phyloP scores from a whole-genome alignment of 2,888 invertebrate species.

The Agrilus mali region DNA sequence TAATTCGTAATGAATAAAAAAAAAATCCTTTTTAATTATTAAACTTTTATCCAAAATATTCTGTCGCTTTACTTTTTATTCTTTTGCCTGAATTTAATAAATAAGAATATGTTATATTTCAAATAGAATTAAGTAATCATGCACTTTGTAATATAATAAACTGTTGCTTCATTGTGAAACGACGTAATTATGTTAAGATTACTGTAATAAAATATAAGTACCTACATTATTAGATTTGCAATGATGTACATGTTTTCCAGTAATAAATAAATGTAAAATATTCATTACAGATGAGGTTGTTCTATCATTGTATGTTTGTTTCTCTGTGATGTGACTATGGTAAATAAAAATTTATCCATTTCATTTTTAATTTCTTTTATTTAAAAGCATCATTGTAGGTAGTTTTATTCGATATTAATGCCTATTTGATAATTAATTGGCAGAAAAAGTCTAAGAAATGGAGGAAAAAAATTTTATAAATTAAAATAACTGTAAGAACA shows the following conservation, averaged over 20 bases:
- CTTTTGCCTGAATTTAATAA: no score
- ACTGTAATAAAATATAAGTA: conserved; percentile 21
- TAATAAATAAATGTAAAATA: conserved; percentile 32
- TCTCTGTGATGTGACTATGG: conserved; percentile 37
- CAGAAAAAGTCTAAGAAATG: no score
- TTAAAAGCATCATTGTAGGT: neutral
- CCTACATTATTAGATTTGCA: conserved; percentile 24
- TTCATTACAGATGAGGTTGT: conserved; percentile 30
- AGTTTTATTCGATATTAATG: neutral
- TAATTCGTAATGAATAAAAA: no score
- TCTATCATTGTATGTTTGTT: conserved; percentile 35
- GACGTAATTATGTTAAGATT: conserved; percentile 25
- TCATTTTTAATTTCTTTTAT: conserved; percentile 12
- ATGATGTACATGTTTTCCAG: conserved; percentile 33
- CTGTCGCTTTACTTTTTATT: no score
- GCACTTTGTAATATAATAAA: conserved; percentile 21
- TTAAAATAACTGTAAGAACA: no score
- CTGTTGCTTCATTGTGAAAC: conserved; percentile 32
- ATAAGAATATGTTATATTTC: no score
- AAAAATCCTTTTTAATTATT: no score
- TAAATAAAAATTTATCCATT: conserved; percentile 35
- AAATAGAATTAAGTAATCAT: conserved; percentile 3
- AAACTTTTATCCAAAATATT: no score
- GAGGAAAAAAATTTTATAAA: no score
- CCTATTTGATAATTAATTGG: no score